Evolutionary conservation across 2,113 vertebrate genomes (phyloP).

Genomic region (Phrynocephalus versicolor): DNA sequence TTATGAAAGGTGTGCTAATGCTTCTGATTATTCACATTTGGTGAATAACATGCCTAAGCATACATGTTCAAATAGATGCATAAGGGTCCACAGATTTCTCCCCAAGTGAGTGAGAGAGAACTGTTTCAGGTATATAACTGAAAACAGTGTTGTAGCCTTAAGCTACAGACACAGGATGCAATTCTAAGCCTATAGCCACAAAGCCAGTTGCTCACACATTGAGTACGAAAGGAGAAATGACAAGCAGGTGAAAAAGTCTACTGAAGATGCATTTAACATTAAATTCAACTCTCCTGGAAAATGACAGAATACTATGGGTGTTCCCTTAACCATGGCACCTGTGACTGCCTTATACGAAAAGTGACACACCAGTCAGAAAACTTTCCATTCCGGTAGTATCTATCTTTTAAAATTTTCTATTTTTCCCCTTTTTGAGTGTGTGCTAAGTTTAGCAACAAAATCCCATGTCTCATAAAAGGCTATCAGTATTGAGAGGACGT

Average conservation of each 20-base stretch:
- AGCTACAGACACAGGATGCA: neutral
- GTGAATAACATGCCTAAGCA: neutral
- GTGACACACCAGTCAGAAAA: neutral
- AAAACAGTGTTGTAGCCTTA: neutral
- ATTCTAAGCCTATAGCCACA: neutral
- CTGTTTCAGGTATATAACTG: neutral
- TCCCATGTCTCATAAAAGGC: accelerated
- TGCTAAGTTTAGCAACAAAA: neutral
- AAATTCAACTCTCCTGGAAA: conserved; percentile 22
- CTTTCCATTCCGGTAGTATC: neutral
- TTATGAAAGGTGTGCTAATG: neutral
- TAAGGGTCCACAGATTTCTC: neutral
- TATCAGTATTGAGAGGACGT: neutral
- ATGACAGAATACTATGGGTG: neutral
- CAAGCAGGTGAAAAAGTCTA: conserved; percentile 13
- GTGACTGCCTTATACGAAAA: neutral
- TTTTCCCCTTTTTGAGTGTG: neutral
- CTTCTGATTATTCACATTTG: neutral
- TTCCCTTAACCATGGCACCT: neutral
- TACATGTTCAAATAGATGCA: neutral
- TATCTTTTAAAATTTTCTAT: neutral
- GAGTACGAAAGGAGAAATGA: neutral
- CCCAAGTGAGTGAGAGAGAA: neutral
- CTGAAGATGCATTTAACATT: neutral
- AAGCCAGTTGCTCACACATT: neutral